phyloP scores from a whole-genome alignment of 2,888 invertebrate genomes.

The Dynastes grantii region DNA sequence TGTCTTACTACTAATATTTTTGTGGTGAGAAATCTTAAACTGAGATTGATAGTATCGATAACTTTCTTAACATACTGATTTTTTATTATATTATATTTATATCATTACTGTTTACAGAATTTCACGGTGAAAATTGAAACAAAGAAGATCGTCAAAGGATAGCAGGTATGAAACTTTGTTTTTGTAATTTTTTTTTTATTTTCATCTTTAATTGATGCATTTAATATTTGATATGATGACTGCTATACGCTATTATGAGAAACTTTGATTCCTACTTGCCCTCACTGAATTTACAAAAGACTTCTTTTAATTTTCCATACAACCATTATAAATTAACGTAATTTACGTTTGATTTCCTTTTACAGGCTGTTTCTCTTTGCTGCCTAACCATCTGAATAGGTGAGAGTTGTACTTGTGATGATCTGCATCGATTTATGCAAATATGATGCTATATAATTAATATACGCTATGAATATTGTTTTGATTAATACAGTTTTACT shows the following conservation, averaged over 20 bases:
- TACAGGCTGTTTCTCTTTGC: no score
- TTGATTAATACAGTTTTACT: no score
- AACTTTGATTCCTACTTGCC: slow-evolving; percentile 4
- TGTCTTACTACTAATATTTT: slow-evolving; percentile 10
- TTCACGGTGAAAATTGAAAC: not conserved
- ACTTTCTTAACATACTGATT: not conserved
- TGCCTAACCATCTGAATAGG: no score
- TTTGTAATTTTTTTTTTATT: not conserved
- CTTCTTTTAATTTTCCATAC: no score
- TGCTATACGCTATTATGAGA: slow-evolving; percentile 8
- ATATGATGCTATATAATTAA: no score
- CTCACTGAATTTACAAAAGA: not conserved
- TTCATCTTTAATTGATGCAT: not conserved
- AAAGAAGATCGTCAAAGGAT: not conserved
- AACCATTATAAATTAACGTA: no score
- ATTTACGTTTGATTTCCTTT: no score
- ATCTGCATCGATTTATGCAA: no score
- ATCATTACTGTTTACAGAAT: not conserved
- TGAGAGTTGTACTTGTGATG: no score
- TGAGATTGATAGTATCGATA: not conserved
- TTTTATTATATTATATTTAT: not conserved
- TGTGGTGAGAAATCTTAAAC: slow-evolving; percentile 3
- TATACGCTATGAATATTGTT: no score
- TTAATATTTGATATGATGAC: not conserved
- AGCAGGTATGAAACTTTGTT: not conserved